phyloP scores from a whole-genome alignment of 2,888 invertebrate species.

The Palloptera scutellata region DNA sequence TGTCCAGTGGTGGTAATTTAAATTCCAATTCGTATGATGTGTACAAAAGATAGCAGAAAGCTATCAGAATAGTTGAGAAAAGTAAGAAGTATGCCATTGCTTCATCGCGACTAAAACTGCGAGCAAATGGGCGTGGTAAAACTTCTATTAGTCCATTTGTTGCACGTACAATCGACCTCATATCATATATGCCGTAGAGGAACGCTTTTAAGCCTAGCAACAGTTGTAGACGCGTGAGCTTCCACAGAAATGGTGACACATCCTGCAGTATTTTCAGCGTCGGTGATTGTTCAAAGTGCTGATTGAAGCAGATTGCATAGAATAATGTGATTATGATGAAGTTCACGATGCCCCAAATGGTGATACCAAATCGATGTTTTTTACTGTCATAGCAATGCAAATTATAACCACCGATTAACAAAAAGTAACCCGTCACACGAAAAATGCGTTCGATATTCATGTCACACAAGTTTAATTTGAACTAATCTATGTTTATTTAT shows the following conservation, averaged over 20 bases:
- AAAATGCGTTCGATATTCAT: slow-evolving; percentile 49
- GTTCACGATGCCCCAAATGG: slow-evolving; percentile 39
- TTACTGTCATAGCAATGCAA: slow-evolving; percentile 42
- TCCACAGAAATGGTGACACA: slow-evolving; percentile 50
- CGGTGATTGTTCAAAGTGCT: slow-evolving; percentile 50
- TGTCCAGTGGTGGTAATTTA: slow-evolving; percentile 50
- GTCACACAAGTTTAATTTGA: not conserved
- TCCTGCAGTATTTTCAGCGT: slow-evolving; percentile 46
- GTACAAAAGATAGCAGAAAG: slow-evolving; percentile 47
- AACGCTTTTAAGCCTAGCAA: slow-evolving; percentile 50
- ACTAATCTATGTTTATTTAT: too few species aligned
- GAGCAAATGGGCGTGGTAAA: slow-evolving; percentile 19
- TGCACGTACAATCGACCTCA: slow-evolving; percentile 40
- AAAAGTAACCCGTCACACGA: slow-evolving; percentile 42
- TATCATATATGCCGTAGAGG: slow-evolving; percentile 46
- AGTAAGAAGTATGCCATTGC: slow-evolving; percentile 44
- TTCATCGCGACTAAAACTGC: slow-evolving; percentile 35
- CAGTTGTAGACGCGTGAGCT: slow-evolving; percentile 49
- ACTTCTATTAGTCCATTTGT: slow-evolving; percentile 40
- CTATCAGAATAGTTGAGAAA: slow-evolving; percentile 45
- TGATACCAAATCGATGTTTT: slow-evolving; percentile 39
- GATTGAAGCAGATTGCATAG: slow-evolving; percentile 48
- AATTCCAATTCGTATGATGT: slow-evolving; percentile 56
- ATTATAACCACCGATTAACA: slow-evolving; percentile 46
- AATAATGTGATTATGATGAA: slow-evolving; percentile 40